Base-by-base conservation (phyloP, 92 coral and sea anemone genomes). In the Muricea muricata region DNA sequence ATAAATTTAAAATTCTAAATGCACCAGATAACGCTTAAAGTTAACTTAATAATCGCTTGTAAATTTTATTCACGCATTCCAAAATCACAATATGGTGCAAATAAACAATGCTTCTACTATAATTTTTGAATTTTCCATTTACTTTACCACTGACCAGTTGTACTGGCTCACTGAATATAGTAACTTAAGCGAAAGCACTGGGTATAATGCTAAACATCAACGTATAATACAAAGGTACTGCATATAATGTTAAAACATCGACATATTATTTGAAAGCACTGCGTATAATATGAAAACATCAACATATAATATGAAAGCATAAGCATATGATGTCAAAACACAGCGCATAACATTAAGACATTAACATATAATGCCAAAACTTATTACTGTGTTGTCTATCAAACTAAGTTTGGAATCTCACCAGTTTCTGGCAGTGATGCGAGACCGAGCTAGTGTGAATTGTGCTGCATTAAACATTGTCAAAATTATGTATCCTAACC, bases 371-470 rank as follows among this genome's bases (percentile, higher is more conserved):
- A n/a, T n/a, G n/a, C n/a, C n/a, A 50, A 83, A 89, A 50, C 87
- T 84, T 25, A 30, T 87, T 47, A 85, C 73, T 15, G 87, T 80
- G 24, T 72, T 87, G 73, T 80, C 71, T 63, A 39, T 79, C 39
- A 84, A 83, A 56, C 68, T 87, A 29, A 71, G 76, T 54, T 78
- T 86, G 30, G 71, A 70, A 34, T 85, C 73, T 45, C 45, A 56
- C 65, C 57, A 70, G 28, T 81, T 87, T 15, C 34, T 87, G 26
- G 90, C 81, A 65, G 81, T 73, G 30, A 87, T 86, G 94, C 77
- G 83, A 86, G 94, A 92, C 78, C 89, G 92, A 80, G 93, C 92
- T 58, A 40, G 89, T 47, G 93, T 86, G 39, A 89, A 89, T 86
- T 89, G 79, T 78, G 92, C 90, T 46, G 91, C 89, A 65, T 25